phyloP scores from a whole-genome alignment of 2,888 invertebrate species.

The Mystacides longicornis region DNA sequence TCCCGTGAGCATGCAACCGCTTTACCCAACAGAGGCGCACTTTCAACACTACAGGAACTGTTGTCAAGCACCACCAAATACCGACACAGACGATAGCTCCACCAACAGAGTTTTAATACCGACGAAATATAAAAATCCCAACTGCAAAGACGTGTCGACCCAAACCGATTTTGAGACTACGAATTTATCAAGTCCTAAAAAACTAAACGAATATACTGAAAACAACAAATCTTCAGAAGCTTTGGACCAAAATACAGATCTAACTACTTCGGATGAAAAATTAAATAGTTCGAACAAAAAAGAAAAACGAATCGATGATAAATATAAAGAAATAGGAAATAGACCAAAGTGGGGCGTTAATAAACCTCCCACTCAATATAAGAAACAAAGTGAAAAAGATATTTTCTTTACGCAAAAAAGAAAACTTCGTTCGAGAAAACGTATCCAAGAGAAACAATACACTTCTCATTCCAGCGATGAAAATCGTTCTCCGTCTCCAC shows the following conservation, averaged over 20 bases:
- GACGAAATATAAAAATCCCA: conserved; percentile 43
- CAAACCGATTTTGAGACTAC: conserved; percentile 50
- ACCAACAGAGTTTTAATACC: conserved; percentile 39
- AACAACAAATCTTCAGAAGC: conserved; percentile 38
- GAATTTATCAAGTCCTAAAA: conserved; percentile 31
- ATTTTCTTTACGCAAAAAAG: conserved; percentile 69
- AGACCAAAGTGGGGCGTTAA: conserved; percentile 72
- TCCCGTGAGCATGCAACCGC: conserved; percentile 31
- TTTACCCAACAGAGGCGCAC: conserved; percentile 25
- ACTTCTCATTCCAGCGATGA: conserved; percentile 56
- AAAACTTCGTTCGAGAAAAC: conserved; percentile 58
- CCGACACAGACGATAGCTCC: conserved; percentile 33
- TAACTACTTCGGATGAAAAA: conserved; percentile 44
- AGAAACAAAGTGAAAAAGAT: conserved; percentile 87
- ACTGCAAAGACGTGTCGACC: conserved; percentile 57
- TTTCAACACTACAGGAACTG: conserved; percentile 22
- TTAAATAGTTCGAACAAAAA: conserved; percentile 46
- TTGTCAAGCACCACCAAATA: conserved; percentile 32
- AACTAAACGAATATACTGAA: conserved; percentile 33
- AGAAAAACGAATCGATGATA: conserved; percentile 47
- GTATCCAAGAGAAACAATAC: conserved; percentile 50
- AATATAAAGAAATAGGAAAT: conserved; percentile 52
- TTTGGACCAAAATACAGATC: conserved; percentile 39
- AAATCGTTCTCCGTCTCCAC: conserved; percentile 52
- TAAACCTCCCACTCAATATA: conserved; percentile 71